Conservation (phyloP, 2,113 vertebrate genomes). For the Oreochromis aureus region DNA sequence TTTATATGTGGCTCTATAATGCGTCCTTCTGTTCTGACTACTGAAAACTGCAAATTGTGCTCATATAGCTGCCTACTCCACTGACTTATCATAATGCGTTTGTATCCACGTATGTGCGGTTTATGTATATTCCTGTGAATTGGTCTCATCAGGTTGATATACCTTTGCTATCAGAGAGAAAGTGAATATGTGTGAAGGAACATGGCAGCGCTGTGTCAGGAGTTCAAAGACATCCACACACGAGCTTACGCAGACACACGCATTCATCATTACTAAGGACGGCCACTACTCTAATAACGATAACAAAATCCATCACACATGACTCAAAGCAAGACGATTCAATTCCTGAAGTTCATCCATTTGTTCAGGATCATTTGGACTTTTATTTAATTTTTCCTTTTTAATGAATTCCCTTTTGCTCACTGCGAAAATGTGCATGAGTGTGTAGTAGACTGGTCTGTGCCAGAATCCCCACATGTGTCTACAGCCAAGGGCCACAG, state of each 20-base stretch:
- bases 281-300: not conserved
- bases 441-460: not conserved
- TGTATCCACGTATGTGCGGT: not conserved
- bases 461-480: not conserved
- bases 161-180: not conserved
- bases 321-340: not conserved
- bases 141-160: not conserved
- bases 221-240: not conserved
- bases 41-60: not conserved
- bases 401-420: not conserved
- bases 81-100: not conserved
- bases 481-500: constrained; percentile 23
- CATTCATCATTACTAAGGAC: not conserved
- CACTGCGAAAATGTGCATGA: not conserved
- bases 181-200: not conserved
- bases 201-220: not conserved
- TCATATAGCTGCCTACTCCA: not conserved
- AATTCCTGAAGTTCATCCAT: constrained; percentile 8
- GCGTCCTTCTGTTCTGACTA: not conserved
- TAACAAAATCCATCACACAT: not conserved
- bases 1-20: not conserved
- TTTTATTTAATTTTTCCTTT: not conserved
- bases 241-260: not conserved
- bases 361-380: constrained; percentile 9
- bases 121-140: constrained; percentile 22